A percentile compares a stretch with the other conserved stretches of the same genome.
phyloP scores from a whole-genome alignment of 64 coral and sea anemone species.

The Stichodactyla mertensii region DNA sequence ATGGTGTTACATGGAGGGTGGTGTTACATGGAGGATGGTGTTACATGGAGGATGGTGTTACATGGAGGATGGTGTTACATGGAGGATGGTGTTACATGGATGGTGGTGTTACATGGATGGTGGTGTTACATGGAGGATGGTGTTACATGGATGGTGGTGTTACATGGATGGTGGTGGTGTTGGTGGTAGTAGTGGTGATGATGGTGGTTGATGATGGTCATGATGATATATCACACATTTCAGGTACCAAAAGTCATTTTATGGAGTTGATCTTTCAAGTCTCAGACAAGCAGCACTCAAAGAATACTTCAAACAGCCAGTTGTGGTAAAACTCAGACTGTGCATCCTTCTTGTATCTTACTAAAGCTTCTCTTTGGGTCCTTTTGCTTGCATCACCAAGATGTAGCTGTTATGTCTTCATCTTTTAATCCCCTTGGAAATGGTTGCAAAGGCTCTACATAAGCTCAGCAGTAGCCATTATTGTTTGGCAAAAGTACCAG shows the following conservation, averaged over 20 bases:
- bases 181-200: neutral
- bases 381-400: no score
- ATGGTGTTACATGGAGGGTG: neutral
- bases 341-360: no score
- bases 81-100: neutral
- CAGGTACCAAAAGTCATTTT: conserved; percentile 98
- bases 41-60: neutral
- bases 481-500: neutral
- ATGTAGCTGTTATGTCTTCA: no score
- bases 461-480: neutral
- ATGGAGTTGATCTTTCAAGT: conserved; percentile 92
- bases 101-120: neutral
- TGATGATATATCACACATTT: neutral
- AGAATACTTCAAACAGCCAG: conserved; percentile 96
- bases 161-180: neutral
- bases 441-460: no score
- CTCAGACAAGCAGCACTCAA: conserved; percentile 79
- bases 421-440: no score
- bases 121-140: neutral
- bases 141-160: no score
- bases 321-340: conserved; percentile 62
- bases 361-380: no score
- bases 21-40: neutral
- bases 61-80: no score
- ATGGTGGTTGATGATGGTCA: neutral